Conservation (phyloP, 1,140 invertebrate genomes). For the Epicauta chinensis region DNA sequence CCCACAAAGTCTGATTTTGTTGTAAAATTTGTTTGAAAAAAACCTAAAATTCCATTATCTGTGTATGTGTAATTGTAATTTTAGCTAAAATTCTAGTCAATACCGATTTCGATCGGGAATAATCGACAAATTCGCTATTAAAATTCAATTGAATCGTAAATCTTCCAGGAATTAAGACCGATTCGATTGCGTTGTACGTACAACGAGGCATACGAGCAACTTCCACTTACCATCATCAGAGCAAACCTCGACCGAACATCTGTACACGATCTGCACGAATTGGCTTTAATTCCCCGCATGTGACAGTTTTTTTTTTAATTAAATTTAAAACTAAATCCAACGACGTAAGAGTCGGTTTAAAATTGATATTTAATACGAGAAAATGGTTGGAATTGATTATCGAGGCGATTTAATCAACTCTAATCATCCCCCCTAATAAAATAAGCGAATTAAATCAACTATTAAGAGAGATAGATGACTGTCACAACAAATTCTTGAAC, state of each 20-base stretch:
- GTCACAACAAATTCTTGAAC: conserved; percentile 26
- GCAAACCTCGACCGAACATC: too few relatives aligned
- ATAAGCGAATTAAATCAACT: conserved; percentile 6
- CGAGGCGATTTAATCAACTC: too few relatives aligned
- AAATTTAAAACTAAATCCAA: too few relatives aligned
- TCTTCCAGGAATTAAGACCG: background rate
- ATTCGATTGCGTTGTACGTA: background rate
- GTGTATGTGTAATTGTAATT: conserved; percentile 1
- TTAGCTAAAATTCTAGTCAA: conserved; percentile 11
- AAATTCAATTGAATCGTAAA: conserved; percentile 1
- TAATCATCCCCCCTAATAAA: too few relatives aligned
- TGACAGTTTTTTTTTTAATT: too few relatives aligned
- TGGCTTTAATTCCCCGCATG: too few relatives aligned
- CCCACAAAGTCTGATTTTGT: conserved; percentile 6
- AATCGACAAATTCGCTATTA: background rate
- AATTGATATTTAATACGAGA: too few relatives aligned
- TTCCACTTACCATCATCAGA: conserved; percentile 31
- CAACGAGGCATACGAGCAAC: conserved; percentile 25
- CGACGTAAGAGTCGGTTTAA: too few relatives aligned
- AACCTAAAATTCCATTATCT: background rate
- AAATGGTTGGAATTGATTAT: too few relatives aligned
- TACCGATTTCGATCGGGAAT: conserved; percentile 4
- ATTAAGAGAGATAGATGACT: conserved; percentile 40
- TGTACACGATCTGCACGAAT: too few relatives aligned
- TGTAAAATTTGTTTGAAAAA: too few relatives aligned